Evolutionary conservation across 2,888 invertebrate species (phyloP), one percentile per base, ranked within the genome.

Genomic region (Sinohyriopsis cumingii): DNA sequence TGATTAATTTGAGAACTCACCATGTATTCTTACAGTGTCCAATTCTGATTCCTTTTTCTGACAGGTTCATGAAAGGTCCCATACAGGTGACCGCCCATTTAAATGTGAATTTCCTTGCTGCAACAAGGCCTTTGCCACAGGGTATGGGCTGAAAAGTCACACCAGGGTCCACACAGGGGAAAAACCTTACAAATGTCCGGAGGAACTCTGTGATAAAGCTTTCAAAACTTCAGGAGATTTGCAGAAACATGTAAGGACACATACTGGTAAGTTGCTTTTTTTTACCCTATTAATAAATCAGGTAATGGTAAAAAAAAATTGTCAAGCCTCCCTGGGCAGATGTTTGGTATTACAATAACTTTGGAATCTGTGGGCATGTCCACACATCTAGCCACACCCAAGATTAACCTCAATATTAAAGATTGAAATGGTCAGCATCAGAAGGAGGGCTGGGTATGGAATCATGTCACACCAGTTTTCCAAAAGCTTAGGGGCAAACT

Each of bases 211-310:
- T 85, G 89, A 89, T 45, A 93, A 93, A 84, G 91, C 92, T 55
- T 93, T 93, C 81, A 93, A 93, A 84, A 93, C 93, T 5, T 93
- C 92, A 0, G 93, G 93, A 1, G 93, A 93, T 85, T 88, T 93
- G 59, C 91, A 92, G 80, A 93, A 93, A 83, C 93, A 93, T 84
- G 91, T 92, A 56, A 88, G 93, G 65, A 93, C 92, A 55, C 93
- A 93, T 81, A 93, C 93, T 72, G 93, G 93, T 88, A 87, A 87
- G 81, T 53, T 55, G 5, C 18, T n/a, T 24, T 59, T 4, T 18
- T 7, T 45, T 33, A 55, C 1, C 53, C 19, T 2, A 25, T 25
- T 5, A 12, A 20, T 22, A 57, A 57, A 22, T 57, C 57, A 55
- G 9, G 18, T 20, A 55, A 15, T 45, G 45, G 12, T 45, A 45